Base-by-base conservation (phyloP, 2,888 invertebrate species). In the Troglohyphantes excavatus region DNA sequence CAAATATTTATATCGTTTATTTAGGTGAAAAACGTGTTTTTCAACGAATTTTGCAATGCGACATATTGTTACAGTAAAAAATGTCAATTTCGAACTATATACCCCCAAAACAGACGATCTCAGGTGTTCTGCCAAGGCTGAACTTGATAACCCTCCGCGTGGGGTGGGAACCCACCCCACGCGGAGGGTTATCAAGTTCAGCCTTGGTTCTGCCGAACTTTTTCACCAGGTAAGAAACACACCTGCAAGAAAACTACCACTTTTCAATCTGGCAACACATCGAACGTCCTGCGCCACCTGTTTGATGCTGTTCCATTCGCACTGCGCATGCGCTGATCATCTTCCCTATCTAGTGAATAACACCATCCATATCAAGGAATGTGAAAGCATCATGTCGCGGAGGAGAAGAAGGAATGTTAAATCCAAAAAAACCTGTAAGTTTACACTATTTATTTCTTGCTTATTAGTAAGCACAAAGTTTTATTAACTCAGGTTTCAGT, bases 251-350 rank as follows among this genome's bases (percentile, higher is more conserved):
- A 65, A 39, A 43, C 23, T 33, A 39, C 17, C 19, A 19, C 39
- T n/a, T 11, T 33, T 13, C 3, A 53, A 87, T 65, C 46, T 87
- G 88, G 88, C 88, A 89, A 82, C 75, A 19, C 3, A 5, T 3
- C 26, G 0, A n/a, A 33, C 88, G 76, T 76, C 88, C 82, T 89
- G 88, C 88, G 82, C 82, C 88, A 89, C 88, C 88, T 89, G 88
- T 89, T 89, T 83, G 88, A 82, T 89, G 63, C n/a, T 73, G 68
- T 73, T 72, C 33, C 29, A 39, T 23, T n/a, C 59, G 29, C 21
- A 81, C 26, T 86, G 70, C 85, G 85, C 85, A 59, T 70, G 85
- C 85, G 85, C 29, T 43, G 70, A 61, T 68, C 84, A 73, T 87
- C 88, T 81, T 63, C 70, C 82, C 83, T 83, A 83, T 89, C 88